A percentile compares a stretch with the other conserved stretches of the same genome.
These are phyloP conservation scores for Bolinopsis microptera DNA, from an alignment of 37 sponge, comb jelly and placozoan genomes.

Conservation along the genomic window DNA sequence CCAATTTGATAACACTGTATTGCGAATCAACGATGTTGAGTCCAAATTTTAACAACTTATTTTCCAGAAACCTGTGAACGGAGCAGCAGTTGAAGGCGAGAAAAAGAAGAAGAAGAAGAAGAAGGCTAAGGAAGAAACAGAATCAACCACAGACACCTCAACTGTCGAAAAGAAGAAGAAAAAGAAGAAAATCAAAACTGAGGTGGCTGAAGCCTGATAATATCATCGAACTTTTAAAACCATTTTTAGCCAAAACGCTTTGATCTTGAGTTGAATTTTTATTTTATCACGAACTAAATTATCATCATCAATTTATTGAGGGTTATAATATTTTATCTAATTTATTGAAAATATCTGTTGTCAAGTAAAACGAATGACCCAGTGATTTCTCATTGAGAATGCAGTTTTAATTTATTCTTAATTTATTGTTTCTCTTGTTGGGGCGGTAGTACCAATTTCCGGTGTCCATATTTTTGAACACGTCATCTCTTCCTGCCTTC, in stretches of 20 bases:
- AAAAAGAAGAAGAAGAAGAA: constrained; percentile 67
- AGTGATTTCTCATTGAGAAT: no score
- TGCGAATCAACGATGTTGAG: no score
- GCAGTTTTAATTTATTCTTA: no score
- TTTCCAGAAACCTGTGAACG: not conserved
- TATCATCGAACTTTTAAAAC: not conserved
- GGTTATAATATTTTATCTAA: not conserved
- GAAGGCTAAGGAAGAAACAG: constrained; percentile 29
- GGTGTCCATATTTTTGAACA: no score
- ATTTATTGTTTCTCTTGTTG: no score
- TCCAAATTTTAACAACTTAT: no score
- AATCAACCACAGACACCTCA: not conserved
- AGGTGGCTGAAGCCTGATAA: constrained; percentile 2
- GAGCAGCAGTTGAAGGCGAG: not conserved
- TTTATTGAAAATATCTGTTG: not conserved
- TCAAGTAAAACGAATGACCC: no score
- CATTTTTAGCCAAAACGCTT: not conserved
- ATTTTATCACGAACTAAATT: not conserved
- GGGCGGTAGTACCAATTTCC: no score
- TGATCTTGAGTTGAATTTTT: not conserved
- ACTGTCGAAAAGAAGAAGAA: constrained; percentile 66
- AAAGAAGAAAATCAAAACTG: constrained; percentile 69
- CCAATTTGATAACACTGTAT: no score
- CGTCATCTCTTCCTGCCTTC: no score
- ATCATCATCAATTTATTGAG: not conserved